These are phyloP conservation scores for Papilio polytes DNA, from an alignment of 1,140 invertebrate genomes.

Conservation along the genomic window DNA sequence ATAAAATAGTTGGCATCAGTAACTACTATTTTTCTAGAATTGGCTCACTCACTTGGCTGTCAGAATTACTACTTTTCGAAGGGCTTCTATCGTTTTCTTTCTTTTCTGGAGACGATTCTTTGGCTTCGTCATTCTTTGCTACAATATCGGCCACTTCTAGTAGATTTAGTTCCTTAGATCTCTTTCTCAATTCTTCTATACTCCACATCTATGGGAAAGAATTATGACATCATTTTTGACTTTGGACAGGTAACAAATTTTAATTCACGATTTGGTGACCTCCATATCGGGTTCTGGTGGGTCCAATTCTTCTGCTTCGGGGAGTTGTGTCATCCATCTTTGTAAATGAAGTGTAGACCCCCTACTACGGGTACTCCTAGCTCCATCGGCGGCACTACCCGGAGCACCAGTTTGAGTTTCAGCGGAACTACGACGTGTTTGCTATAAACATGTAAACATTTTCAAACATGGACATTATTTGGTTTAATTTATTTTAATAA, in stretches of 20 bases:
- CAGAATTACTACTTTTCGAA: slow-evolving; percentile 88
- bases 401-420: slow-evolving; percentile 72
- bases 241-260: background rate
- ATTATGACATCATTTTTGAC: background rate
- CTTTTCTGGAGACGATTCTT: slow-evolving; percentile 66
- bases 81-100: slow-evolving; percentile 86
- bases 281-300: slow-evolving; percentile 77
- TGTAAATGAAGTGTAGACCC: slow-evolving; percentile 87
- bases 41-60: slow-evolving; percentile 86
- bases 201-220: slow-evolving; percentile 85
- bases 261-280: slow-evolving; percentile 53
- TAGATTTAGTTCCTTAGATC: slow-evolving; percentile 87
- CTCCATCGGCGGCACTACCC: slow-evolving; percentile 72
- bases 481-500: background rate
- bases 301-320: slow-evolving; percentile 82
- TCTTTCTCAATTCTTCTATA: slow-evolving; percentile 86
- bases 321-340: slow-evolving; percentile 88
- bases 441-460: slow-evolving; percentile 38
- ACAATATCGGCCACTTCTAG: slow-evolving; percentile 79
- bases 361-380: slow-evolving; percentile 79
- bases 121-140: slow-evolving; percentile 60
- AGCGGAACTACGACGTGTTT: slow-evolving; percentile 75
- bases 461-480: background rate
- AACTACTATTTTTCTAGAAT: background rate
- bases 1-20: background rate